Evolutionary conservation across 2,888 invertebrate species (phyloP), one percentile per base, ranked within the genome.

Genomic region (Deladenus siricidicola): DNA sequence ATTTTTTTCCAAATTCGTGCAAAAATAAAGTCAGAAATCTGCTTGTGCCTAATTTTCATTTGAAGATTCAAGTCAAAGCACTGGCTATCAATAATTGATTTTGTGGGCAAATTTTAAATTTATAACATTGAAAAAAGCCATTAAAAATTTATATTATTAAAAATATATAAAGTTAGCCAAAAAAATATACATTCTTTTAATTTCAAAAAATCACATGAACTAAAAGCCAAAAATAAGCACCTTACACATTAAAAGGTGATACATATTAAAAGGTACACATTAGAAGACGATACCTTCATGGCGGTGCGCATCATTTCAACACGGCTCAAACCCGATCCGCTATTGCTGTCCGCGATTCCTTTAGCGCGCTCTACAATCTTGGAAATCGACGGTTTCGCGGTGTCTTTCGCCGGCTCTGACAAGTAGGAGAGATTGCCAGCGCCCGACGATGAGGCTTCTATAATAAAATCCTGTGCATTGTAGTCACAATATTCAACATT

Each of bases 291-390:
- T 14, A 63, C 64, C 43, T 65, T 60, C 43, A 65, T 30, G 3
- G 53, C 65, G 2, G 63, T 51, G 19, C 65, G 26, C 65, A 65
- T 65, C 48, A 59, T 66, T 14, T 60, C 58, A 30, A 55, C 29
- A 8, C 60, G 55, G 50, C 28, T 55, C 24, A 65, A 42, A 19
- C 60, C 65, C 10, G 44, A 52, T n/a, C 53, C 58, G 50, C 48
- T 50, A 1, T 34, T 39, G 52, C 28, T 26, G 14, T 45, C 58
- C 21, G 58, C 60, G 10, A 66, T 26, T 21, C 39, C 29, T 19
- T 67, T 67, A 4, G 61, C 61, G n/a, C 42, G 28, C 28, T 61
- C 43, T 23, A 61, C 29, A n/a, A 45, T 49, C 14, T 53, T 61
- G 6, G 44, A 43, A 44, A 61, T 45, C 4, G 49, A 62, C 23